phyloP scores from a whole-genome alignment of 2,797 vertebrate species.

The Anguilla megastoma region DNA sequence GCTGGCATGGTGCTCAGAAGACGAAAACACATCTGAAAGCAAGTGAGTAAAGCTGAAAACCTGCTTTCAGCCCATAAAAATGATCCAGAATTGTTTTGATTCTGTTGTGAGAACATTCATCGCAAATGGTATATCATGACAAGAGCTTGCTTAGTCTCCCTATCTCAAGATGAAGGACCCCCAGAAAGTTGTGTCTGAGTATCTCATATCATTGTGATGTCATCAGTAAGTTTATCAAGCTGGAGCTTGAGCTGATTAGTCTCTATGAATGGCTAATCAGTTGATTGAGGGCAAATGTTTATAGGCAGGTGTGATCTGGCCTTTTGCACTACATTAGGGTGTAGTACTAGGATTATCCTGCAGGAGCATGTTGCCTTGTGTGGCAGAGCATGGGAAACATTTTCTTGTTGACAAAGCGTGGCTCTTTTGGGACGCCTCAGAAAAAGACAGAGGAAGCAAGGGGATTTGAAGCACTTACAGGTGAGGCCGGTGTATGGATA shows the following conservation, averaged over 20 bases:
- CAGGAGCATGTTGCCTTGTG: neutral
- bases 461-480: neutral
- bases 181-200: neutral
- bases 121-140: neutral
- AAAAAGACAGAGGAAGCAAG: neutral
- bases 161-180: neutral
- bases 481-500: neutral
- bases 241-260: neutral
- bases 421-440: neutral
- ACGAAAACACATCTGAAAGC: neutral
- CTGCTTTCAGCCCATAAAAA: neutral
- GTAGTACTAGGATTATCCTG: neutral
- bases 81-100: neutral
- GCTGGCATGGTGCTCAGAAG: neutral
- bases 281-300: neutral
- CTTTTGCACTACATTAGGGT: neutral
- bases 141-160: neutral
- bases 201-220: neutral
- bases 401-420: neutral
- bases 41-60: neutral
- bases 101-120: neutral
- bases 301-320: neutral
- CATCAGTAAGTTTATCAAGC: neutral
- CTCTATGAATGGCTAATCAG: neutral
- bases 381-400: neutral